Base-by-base conservation (phyloP, 2,797 vertebrate genomes). In the Pelobates cultripes region DNA sequence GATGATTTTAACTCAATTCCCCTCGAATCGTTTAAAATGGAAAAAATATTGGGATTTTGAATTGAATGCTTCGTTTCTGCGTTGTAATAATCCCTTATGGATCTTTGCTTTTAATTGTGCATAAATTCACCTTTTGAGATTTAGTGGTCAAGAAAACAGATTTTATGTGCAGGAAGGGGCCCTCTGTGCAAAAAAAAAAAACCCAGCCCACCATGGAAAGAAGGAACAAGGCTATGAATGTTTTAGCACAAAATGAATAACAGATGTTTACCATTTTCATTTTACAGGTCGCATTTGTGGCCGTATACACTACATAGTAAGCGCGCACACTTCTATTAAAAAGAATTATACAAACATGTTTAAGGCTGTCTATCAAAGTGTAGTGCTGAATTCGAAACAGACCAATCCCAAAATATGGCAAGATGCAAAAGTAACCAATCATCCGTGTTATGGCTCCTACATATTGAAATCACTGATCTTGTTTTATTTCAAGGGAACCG, bases 251-350 rank as follows among this genome's bases (percentile, higher is more conserved):
- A 79, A 79, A 83, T 83, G 77, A 66, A 79, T 83, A 79, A 66
- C 82, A 83, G 82, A 79, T 83, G 82, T 79, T 71, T 83, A 79
- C 72, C 77, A 75, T 75, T 78, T 78, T 44, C 55, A 74, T 78
- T 70, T 70, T 75, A 42, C 72, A 75, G 77, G 82, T 83, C 82
- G 70, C 72, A 83, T 70, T 71, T 79, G 77, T 83, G 77, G 82
- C 82, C 79, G 43, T 45, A 45, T 75, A 71, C 67, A 55, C 57
- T 75, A 15, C 51, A 75, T 70, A 75, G 53, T 7, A 43, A 63
- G 57, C 17, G 42, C 17, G 63, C 67, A 17, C 69, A 40, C 77
- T 71, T 43, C 77, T 75, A 75, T 75, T 79, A 83, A 70, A 51
- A 51, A 63, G 82, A 75, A 83, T 79, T 71, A 70, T 69, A 75